These are phyloP conservation scores for Polypedilum vanderplanki DNA, from an alignment of 1,140 invertebrate species.

Conservation along the genomic window DNA sequence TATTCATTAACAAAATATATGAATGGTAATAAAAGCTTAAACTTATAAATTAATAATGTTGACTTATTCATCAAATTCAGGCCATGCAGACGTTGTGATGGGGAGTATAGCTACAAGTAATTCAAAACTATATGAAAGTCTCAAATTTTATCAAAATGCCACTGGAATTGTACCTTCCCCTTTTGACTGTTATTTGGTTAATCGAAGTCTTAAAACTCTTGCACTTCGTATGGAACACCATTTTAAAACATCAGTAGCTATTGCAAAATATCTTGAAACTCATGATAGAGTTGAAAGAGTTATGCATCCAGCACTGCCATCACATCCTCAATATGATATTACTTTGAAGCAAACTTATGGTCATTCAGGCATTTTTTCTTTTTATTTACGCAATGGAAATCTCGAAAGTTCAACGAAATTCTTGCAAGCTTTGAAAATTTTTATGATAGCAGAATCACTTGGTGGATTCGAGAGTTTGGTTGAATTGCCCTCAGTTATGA, in stretches of 20 bases:
- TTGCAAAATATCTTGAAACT: slow-evolving; percentile 73
- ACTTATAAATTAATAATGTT: no score
- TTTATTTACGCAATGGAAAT: slow-evolving; percentile 73
- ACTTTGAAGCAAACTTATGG: slow-evolving; percentile 78
- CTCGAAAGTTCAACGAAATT: slow-evolving; percentile 71
- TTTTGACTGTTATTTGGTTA: slow-evolving; percentile 92
- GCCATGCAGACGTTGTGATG: slow-evolving; percentile 97
- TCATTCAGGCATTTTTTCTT: slow-evolving; percentile 87
- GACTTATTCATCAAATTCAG: no score
- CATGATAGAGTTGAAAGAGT: slow-evolving; percentile 75
- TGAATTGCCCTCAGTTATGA: slow-evolving; percentile 76
- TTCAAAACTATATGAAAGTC: slow-evolving; percentile 60
- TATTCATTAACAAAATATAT: slow-evolving; percentile 98
- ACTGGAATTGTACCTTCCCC: slow-evolving; percentile 90
- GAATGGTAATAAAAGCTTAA: no score
- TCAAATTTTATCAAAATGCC: slow-evolving; percentile 87
- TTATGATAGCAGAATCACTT: slow-evolving; percentile 89
- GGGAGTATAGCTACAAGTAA: slow-evolving; percentile 74
- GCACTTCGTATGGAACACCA: slow-evolving; percentile 87
- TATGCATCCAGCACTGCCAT: slow-evolving; percentile 78
- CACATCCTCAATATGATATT: slow-evolving; percentile 85
- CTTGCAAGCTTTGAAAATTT: slow-evolving; percentile 68
- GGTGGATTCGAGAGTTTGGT: slow-evolving; percentile 93
- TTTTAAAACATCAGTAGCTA: slow-evolving; percentile 64
- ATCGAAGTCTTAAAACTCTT: slow-evolving; percentile 90